A percentile compares a stretch with the other conserved stretches of the same genome.
These are phyloP conservation scores for Aphelinus certus DNA, from an alignment of 1,140 invertebrate genomes.

Conservation along the genomic window DNA sequence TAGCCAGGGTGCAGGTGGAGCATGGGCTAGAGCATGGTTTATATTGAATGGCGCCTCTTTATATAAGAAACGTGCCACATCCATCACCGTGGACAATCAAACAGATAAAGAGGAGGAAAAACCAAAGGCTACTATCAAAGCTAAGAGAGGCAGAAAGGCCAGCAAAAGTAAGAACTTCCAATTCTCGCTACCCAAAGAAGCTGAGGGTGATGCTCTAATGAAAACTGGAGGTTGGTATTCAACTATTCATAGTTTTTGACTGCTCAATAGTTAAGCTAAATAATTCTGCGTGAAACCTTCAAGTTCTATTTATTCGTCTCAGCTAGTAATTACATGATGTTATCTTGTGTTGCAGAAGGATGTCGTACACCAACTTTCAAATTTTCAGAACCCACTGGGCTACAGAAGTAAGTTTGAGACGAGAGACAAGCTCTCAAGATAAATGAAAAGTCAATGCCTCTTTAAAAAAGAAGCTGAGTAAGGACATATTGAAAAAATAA, in stretches of 20 bases:
- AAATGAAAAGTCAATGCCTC: conserved; percentile 8
- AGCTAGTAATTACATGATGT: not conserved
- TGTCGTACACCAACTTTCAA: conserved; percentile 49
- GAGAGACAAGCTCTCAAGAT: conserved; percentile 14
- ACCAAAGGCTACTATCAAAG: conserved; percentile 10
- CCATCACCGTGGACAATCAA: conserved; percentile 17
- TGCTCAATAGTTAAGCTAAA: too few species aligned
- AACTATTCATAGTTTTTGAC: too few species aligned
- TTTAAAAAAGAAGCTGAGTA: conserved; percentile 26
- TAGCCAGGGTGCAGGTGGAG: conserved; percentile 70
- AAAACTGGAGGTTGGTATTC: conserved; percentile 9
- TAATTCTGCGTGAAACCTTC: too few species aligned
- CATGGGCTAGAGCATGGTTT: conserved; percentile 85
- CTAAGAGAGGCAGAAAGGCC: conserved; percentile 43
- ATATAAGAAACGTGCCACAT: conserved; percentile 63
- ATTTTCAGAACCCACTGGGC: conserved; percentile 52
- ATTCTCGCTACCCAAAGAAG: conserved; percentile 50
- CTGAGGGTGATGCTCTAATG: not conserved
- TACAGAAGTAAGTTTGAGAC: conserved; percentile 36
- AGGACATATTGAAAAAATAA: conserved; percentile 40
- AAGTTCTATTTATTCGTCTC: too few species aligned
- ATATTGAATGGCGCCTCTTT: conserved; percentile 79
- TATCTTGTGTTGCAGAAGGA: conserved; percentile 44
- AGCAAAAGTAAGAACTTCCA: conserved; percentile 43
- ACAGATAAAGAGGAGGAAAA: conserved; percentile 26